Evolutionary conservation across 2,113 vertebrate genomes (phyloP), one percentile per base, ranked within the genome.

Genomic region (Thalassoma bifasciatum): DNA sequence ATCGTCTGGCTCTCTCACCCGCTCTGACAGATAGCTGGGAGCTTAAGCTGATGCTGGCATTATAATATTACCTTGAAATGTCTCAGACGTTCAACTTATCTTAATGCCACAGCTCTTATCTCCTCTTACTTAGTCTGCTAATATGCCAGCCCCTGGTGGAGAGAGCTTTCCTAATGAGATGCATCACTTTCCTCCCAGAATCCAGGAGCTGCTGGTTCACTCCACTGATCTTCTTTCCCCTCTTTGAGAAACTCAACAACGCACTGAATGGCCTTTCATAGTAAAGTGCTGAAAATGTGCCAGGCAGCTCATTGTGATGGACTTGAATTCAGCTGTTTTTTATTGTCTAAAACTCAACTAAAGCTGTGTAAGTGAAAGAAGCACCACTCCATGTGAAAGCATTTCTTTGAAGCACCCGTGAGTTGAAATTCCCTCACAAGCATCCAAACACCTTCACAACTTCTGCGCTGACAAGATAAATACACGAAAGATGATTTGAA

Each of bases 41-140:
- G 72, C 75, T 85, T 82, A 86, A 79, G 83, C 80, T 52, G 76
- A 75, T 26, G 77, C 77, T 78, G 88, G 85, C 88, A 88, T 90
- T 92, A 91, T 89, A 87, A 85, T 77, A 86, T 88, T 92, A 90
- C 88, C 82, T 83, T 54, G 34, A 88, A 88, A 79, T 42, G 71
- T 68, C 82, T 85, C n/a, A 77, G 60, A 62, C 70, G 34, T 66
- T 86, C 50, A 66, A 77, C 75, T 75, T 79, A 77, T 91, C 86
- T 87, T 78, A 87, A 89, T 84, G 80, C 82, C 69, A 59, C 5
- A n/a, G 81, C 72, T 83, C 68, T 86, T 85, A 88, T 89, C 87
- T 88, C 24, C 63, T 38, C 50, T 51, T 68, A 66, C 63, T 75
- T 65, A 42, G 38, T 37, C 47, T 49, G 70, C 70, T 77, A 76